Evolutionary conservation across 2,888 invertebrate species (phyloP), one percentile per base, ranked within the genome.

Genomic region (Ophioninae sp.): DNA sequence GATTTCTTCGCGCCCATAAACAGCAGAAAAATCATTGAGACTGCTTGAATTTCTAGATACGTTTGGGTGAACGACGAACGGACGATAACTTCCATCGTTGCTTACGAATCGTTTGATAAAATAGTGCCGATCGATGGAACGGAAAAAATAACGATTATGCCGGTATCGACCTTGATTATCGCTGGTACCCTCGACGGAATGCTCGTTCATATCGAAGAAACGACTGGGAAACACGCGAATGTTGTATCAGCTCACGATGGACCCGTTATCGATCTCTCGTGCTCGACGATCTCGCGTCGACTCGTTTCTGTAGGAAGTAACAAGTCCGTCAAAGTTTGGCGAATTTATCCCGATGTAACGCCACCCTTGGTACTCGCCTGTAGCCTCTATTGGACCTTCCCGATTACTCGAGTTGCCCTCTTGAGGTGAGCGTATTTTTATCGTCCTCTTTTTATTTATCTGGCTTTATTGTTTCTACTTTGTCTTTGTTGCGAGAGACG

Each of bases 241-340:
- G 44, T 72, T 39, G 77, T 86, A n/a, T 6, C 64, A n/a, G 88
- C 88, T 21, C 89, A 90, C 69, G 73, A 76, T n/a, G 88, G 85
- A 23, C 65, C 81, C 6, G 85, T 90, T 37, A 64, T 70, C 17
- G 86, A 88, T 61, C 62, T 90, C 17, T 76, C 75, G 13, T 81
- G 81, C 8, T 88, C 88, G 1, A 65, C 72, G 20, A 39, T 37
- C 1, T 84, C 85, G 5, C 79, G 82, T 0, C 86, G 82, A 8
- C 37, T 89, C 0, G 65, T 88, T 62, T 89, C 90, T 7, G 68
- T 88, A 2, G 88, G 88, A 6, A 41, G 23, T 10, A 89, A 90
- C 30, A 88, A 86, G 44, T 88, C 85, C 41, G 83, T 89, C n/a
- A 90, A 90, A 84, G 85, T 89, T 56, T 90, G 90, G 90, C 85